Conservation (phyloP, 2,888 invertebrate genomes). For the Leucoptera coffeella region DNA sequence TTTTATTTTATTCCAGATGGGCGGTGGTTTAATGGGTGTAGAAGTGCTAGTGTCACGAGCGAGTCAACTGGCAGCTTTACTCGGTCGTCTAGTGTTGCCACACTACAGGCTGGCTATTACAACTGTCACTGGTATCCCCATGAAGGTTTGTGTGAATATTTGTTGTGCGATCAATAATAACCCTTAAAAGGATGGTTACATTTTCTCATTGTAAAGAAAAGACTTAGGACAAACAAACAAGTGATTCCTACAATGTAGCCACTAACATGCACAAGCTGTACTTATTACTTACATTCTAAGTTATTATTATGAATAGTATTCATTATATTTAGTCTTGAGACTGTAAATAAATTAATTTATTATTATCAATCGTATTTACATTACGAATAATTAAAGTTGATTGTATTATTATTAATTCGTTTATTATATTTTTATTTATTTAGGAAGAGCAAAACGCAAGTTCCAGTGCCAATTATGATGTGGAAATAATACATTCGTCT, state of each 20-base stretch:
- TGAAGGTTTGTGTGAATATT: slow-evolving; percentile 79
- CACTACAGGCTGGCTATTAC: slow-evolving; percentile 93
- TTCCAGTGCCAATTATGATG: slow-evolving; percentile 97
- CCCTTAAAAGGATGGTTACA: too few relatives aligned
- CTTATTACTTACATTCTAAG: too few relatives aligned
- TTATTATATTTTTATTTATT: slow-evolving; percentile 4
- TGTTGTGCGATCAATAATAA: too few relatives aligned
- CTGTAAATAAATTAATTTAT: too few relatives aligned
- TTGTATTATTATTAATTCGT: slow-evolving; percentile 1
- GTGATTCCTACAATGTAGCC: too few relatives aligned
- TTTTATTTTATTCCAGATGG: slow-evolving; percentile 56
- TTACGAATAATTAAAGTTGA: too few relatives aligned
- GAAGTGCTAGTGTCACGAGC: slow-evolving; percentile 80
- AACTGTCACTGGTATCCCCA: slow-evolving; percentile 96
- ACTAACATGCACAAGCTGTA: too few relatives aligned
- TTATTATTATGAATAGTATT: too few relatives aligned
- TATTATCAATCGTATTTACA: too few relatives aligned
- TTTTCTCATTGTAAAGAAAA: too few relatives aligned
- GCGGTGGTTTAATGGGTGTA: slow-evolving; percentile 65
- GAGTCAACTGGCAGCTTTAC: slow-evolving; percentile 64
- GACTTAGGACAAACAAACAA: too few relatives aligned
- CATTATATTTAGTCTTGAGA: too few relatives aligned
- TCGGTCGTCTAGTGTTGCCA: slow-evolving; percentile 69
- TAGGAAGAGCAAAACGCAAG: slow-evolving; percentile 95
- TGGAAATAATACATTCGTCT: slow-evolving; percentile 89